Evolutionary conservation across 2,113 vertebrate species (phyloP), one percentile per base, ranked within the genome.

Genomic region (Leptocoma aspasia): DNA sequence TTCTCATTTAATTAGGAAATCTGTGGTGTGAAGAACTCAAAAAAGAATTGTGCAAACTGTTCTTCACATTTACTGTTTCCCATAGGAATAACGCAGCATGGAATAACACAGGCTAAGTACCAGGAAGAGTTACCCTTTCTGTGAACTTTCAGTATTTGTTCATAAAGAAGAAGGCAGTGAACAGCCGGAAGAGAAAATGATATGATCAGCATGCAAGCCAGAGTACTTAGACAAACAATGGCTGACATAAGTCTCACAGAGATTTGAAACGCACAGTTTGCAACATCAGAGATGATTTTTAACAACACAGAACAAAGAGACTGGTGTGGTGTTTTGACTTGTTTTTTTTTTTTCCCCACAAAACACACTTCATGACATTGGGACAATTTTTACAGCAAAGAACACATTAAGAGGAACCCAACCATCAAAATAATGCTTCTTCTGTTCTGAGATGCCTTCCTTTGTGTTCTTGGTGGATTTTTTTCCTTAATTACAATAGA

Each of bases 391-490:
- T 47, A 60, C 12, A 23, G 33, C 37, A 53, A 79, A 79, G 15
- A 69, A 56, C 86, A 64, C 4, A 57, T 53, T 14, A 91, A 41
- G 26, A 76, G 50, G 41, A 86, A 72, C 21, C 39, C 21, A 47
- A 16, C 10, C 18, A 65, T 9, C 13, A 57, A 65, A 80, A 47
- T 16, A 76, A 39, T 30, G 9, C 44, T 90, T 73, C 28, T 76
- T 88, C 49, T 54, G 6, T 53, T 76, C 37, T 61, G 26, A 70
- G 42, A n/a, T 61, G 12, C 37, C 30, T 75, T 71, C 7, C 26
- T 82, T 64, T 49, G 13, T 37, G 11, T 7, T 65, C 22, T 5
- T 85, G 23, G 1, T 18, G 2, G 1, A 2, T 0, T 33, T 1
- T 27, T 70, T 33, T 16, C 12, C 26, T 41, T 57, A 73, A 80